phyloP scores from a whole-genome alignment of 2,888 invertebrate genomes.

The Aleiodes alternator region DNA sequence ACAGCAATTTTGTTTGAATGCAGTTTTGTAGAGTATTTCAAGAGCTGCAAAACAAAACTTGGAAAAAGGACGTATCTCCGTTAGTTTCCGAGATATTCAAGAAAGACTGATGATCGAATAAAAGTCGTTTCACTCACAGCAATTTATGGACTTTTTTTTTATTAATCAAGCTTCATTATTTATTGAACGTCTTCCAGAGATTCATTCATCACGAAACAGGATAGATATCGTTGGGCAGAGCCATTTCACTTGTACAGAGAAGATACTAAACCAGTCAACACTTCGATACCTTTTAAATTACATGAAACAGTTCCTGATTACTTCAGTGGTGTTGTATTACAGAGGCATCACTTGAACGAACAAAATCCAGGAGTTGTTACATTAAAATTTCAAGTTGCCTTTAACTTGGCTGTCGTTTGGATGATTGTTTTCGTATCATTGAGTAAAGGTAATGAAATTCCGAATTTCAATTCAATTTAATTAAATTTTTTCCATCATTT shows the following conservation, averaged over 20 bases:
- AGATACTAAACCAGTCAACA: slow-evolving; percentile 75
- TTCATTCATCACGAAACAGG: slow-evolving; percentile 88
- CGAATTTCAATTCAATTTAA: neutral
- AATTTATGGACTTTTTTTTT: no score
- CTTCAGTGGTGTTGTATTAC: slow-evolving; percentile 89
- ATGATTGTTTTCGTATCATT: slow-evolving; percentile 91
- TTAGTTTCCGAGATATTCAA: no score
- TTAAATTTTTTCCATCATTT: neutral
- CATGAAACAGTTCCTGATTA: slow-evolving; percentile 90
- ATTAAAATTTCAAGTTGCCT: slow-evolving; percentile 91
- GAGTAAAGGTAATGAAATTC: slow-evolving; percentile 82
- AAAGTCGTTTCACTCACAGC: no score
- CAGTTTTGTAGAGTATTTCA: no score
- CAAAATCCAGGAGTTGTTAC: slow-evolving; percentile 77
- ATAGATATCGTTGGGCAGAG: slow-evolving; percentile 88
- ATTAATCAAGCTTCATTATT: slow-evolving; percentile 5
- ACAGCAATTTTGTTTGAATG: no score
- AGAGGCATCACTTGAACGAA: slow-evolving; percentile 77
- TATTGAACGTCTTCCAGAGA: slow-evolving; percentile 76
- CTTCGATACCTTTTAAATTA: slow-evolving; percentile 77
- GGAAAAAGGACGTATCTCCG: no score
- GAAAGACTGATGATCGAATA: neutral
- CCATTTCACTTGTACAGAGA: slow-evolving; percentile 83
- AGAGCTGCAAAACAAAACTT: no score
- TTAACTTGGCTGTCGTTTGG: slow-evolving; percentile 93